Base-by-base conservation (phyloP, 2,113 vertebrate species). In the Rhipidura dahli region DNA sequence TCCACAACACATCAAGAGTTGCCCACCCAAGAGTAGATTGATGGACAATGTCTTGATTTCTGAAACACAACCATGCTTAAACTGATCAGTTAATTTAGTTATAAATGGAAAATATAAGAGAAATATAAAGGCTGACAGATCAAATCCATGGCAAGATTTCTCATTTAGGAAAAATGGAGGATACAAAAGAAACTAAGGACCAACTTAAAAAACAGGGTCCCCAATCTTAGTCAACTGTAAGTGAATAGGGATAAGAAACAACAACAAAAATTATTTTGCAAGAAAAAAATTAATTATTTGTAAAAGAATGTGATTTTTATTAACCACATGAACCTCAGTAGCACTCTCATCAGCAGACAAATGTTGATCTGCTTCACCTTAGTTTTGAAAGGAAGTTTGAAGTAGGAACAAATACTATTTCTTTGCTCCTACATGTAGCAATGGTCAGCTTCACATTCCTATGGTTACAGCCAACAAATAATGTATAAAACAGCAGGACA, bases 361-460 rank as follows among this genome's bases (percentile, higher is more conserved):
- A 66, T 12, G 24, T 28, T 87, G 40, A 92, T 54, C 10, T 3
- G 9, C 23, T 90, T 85, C 31, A 49, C 26, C 35, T 82, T 51
- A 57, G 33, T 71, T 90, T 44, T 59, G 42, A 82, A 79, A 90
- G 28, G 28, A 57, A 71, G 21, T 57, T 30, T 73, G 14, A 84
- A 82, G 30, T 2, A 24, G 44, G 18, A 76, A 59, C 0, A 0
- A 53, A 22, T 40, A 76, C 15, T 3, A n/a, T 47, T 75, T 51
- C 44, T 79, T 37, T 63, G 33, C 10, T 85, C 35, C 30, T 47
- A 39, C 9, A 16, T 0, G 1, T 13, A 82, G n/a, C 20, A 70
- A 60, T 1, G 7, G 15, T 47, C 63, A 87, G 21, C 30, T 65
- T 42, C n/a, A 65, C 13, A 35, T 39, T 69, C 65, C 35, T 42